phyloP scores from a whole-genome alignment of 2,888 invertebrate species.

The Tipula unca region DNA sequence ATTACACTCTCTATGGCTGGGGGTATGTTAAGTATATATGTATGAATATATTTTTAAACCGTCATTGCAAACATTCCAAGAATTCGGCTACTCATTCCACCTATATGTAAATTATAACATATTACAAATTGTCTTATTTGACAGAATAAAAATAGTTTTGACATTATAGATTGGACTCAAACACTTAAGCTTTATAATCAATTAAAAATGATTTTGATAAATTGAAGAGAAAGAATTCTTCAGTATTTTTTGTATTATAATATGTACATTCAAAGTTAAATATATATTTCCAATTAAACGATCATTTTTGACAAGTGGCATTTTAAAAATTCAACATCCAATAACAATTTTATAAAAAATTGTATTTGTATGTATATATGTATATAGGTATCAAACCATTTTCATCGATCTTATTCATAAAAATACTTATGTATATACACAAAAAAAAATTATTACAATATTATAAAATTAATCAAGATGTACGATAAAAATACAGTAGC shows the following conservation, averaged over 20 bases:
- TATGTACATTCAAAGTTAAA: neutral
- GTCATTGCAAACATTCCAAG: neutral
- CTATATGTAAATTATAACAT: neutral
- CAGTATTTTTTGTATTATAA: neutral
- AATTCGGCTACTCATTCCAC: neutral
- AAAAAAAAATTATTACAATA: neutral
- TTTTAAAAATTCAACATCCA: slow-evolving; percentile 8
- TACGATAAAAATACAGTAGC: neutral
- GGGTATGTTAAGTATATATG: neutral
- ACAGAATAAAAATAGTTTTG: neutral
- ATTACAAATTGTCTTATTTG: neutral
- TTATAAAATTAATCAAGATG: neutral
- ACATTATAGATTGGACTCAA: neutral
- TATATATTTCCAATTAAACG: neutral
- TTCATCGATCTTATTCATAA: slow-evolving; percentile 1
- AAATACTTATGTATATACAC: neutral
- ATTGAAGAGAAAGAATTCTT: neutral
- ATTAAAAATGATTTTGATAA: slow-evolving; percentile 8
- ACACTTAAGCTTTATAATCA: neutral
- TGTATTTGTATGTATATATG: neutral
- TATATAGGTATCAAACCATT: neutral
- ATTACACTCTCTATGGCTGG: neutral
- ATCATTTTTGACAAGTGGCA: neutral
- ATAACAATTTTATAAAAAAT: neutral
- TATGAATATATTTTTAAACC: neutral